phyloP scores from a whole-genome alignment of 1,140 invertebrate genomes.

The Formica exsecta region DNA sequence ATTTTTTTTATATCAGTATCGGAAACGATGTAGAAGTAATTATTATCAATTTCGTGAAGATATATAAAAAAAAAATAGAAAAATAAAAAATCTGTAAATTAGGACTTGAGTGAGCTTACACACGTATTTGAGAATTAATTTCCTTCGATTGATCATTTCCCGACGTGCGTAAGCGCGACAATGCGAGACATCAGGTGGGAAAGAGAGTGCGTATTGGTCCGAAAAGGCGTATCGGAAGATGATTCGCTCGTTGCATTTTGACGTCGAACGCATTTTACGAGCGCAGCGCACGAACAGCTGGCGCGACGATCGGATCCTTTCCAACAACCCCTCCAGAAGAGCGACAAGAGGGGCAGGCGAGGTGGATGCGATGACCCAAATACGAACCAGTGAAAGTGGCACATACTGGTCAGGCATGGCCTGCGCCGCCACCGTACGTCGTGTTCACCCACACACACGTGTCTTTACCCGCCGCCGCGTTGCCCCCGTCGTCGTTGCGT shows the following conservation, averaged over 20 bases:
- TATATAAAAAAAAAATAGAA: background rate
- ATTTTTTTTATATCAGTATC: background rate
- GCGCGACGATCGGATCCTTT: slow-evolving; percentile 56
- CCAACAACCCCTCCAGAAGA: slow-evolving; percentile 73
- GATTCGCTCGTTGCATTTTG: slow-evolving; percentile 10
- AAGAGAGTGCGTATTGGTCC: background rate
- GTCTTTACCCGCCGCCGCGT: slow-evolving; percentile 16
- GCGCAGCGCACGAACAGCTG: slow-evolving; percentile 36
- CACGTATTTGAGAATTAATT: background rate
- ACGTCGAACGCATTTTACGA: slow-evolving; percentile 2
- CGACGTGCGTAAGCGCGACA: background rate
- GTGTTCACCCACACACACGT: slow-evolving; percentile 72
- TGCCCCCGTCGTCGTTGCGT: slow-evolving; percentile 15
- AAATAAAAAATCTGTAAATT: background rate
- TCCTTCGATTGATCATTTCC: background rate
- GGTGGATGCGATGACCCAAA: slow-evolving; percentile 85
- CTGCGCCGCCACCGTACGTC: slow-evolving; percentile 76
- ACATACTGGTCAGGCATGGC: slow-evolving; percentile 84
- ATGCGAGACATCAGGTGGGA: slow-evolving; percentile 15
- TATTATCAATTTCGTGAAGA: background rate
- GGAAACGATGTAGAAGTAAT: background rate
- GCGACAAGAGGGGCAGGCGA: slow-evolving; percentile 72
- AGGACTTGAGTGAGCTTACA: background rate
- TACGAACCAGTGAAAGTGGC: slow-evolving; percentile 86
- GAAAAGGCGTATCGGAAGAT: slow-evolving; percentile 6